Base-by-base conservation (phyloP, 2,888 invertebrate species). In the Aleiodes leptofemur region DNA sequence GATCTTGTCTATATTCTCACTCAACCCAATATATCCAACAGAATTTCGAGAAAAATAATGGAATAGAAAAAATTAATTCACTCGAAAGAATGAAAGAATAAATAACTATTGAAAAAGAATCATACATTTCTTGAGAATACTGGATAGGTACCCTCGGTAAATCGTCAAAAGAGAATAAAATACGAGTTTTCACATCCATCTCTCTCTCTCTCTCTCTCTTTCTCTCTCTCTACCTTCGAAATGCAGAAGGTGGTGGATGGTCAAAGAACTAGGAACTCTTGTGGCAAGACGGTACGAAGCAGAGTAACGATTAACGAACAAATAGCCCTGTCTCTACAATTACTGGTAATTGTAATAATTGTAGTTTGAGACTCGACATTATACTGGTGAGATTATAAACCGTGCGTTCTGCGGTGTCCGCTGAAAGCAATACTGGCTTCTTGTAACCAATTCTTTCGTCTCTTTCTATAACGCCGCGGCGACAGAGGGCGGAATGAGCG, bases 301-400 rank as follows among this genome's bases (percentile, higher is more conserved):
- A 82, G 82, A 83, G 83, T 86, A 85, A 84, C 87, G 85, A 88
- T 88, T 86, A 88, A 84, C 85, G 84, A 82, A 85, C 87, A 87
- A 88, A 87, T 86, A 84, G 82, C 56, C 34, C 34, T 68, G 68
- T 38, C 85, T 82, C 85, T 85, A 83, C 85, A 84, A 74, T 88
- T 87, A 84, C 82, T 81, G 80, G 85, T 87, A 88, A 88, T 88
- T 88, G 86, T 87, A 87, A 87, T 88, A 88, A 88, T 88, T 87
- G 86, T 85, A 83, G 83, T 74, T 69, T 76, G 80, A 74, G 74
- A 76, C 75, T 74, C 59, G 77, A 77, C 76, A 69, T 77, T 69
- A 70, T 64, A 64, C 64, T 64, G 64, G 64, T 64, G 64, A 48
- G 64, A 53, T 73, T 61, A 61, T 59, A 72, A 72, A 72, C 38